These are phyloP conservation scores for Andrena praecox DNA, from an alignment of 2,888 invertebrate genomes.

Conservation along the genomic window DNA sequence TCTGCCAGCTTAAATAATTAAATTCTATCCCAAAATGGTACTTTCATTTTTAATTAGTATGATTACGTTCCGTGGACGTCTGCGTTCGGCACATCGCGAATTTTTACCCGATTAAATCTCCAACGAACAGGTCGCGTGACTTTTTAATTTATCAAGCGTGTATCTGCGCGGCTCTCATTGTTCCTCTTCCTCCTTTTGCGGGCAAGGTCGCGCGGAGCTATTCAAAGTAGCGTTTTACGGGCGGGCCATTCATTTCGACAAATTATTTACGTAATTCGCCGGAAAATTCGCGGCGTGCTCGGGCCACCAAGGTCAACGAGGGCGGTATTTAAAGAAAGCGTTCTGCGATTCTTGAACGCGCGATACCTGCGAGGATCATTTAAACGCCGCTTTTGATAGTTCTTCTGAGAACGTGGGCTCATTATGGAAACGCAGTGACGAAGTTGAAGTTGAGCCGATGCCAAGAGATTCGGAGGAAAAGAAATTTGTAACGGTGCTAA, in stretches of 20 bases:
- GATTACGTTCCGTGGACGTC: too few species aligned
- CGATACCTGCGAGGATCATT: not conserved
- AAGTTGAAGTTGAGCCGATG: too few species aligned
- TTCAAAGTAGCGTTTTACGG: conserved; percentile 28
- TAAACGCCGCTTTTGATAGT: not conserved
- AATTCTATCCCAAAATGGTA: too few species aligned
- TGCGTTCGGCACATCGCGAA: not conserved
- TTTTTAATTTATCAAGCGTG: not conserved
- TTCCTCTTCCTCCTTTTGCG: not conserved
- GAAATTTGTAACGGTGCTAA: not conserved
- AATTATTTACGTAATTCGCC: conserved; percentile 41
- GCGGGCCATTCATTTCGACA: conserved; percentile 24
- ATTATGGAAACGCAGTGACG: not conserved
- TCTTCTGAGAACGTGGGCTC: not conserved
- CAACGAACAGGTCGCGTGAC: not conserved
- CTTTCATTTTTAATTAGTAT: too few species aligned
- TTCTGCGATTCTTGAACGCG: conserved; percentile 1
- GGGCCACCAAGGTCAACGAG: conserved; percentile 29
- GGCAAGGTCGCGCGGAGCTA: conserved; percentile 29
- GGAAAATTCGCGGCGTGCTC: conserved; percentile 27
- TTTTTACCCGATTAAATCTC: not conserved
- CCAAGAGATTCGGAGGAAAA: too few species aligned
- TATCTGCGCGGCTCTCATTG: not conserved
- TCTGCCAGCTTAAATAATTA: too few species aligned
- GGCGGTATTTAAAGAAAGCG: conserved; percentile 45